A percentile compares a stretch with the other conserved stretches of the same genome.
These are phyloP conservation scores for Setophaga coronata DNA, from an alignment of 2,113 vertebrate species.

Conservation along the genomic window DNA sequence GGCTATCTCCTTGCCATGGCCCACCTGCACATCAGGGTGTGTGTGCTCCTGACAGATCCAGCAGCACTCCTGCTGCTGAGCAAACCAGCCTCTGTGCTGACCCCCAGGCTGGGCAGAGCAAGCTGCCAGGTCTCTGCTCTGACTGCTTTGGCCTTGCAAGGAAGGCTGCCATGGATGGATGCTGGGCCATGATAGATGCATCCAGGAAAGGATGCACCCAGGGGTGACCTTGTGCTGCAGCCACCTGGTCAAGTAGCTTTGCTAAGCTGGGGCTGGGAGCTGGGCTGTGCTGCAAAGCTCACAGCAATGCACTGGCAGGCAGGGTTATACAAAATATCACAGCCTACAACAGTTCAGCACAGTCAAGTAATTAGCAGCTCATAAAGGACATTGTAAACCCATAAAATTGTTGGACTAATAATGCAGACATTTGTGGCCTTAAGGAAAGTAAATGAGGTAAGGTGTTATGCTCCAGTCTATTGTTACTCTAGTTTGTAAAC, in stretches of 20 bases:
- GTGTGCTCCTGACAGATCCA: background rate
- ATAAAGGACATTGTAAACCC: background rate
- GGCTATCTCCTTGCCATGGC: background rate
- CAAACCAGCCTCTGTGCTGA: background rate
- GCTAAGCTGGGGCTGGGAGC: background rate
- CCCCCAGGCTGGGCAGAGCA: rapidly evolving
- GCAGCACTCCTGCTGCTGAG: background rate
- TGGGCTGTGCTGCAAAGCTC: background rate
- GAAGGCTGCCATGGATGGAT: rapidly evolving
- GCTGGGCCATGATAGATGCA: background rate
- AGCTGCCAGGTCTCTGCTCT: background rate
- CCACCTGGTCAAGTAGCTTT: background rate
- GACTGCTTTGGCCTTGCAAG: background rate
- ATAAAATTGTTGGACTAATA: background rate
- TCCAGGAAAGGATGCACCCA: background rate
- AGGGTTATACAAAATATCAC: background rate
- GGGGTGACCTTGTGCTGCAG: background rate
- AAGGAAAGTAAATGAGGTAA: background rate
- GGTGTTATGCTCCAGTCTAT: background rate
- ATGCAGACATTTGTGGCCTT: background rate
- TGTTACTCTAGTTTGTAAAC: background rate
- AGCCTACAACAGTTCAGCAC: background rate
- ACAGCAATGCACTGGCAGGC: background rate
- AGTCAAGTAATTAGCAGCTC: background rate
- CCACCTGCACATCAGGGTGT: background rate